These are phyloP conservation scores for Drosophila austrosaltans DNA, from an alignment of 2,888 invertebrate genomes.

Conservation along the genomic window DNA sequence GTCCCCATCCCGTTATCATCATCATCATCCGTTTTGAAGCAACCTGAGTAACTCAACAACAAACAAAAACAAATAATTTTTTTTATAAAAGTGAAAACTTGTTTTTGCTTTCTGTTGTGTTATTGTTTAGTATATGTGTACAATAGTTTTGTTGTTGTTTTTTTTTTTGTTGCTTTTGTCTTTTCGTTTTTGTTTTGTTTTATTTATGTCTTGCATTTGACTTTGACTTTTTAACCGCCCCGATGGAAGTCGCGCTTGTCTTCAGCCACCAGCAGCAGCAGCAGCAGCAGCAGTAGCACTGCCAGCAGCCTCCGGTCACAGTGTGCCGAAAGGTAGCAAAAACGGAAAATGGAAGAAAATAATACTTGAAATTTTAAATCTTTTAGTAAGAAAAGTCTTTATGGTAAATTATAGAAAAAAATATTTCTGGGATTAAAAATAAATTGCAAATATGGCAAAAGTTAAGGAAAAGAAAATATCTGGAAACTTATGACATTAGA, in stretches of 20 bases:
- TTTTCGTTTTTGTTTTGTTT: conserved; percentile 47
- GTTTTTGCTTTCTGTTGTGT: conserved; percentile 60
- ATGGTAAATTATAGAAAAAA: no score
- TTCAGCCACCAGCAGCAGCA: conserved; percentile 17
- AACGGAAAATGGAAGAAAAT: background rate
- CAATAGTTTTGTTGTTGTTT: conserved; percentile 33
- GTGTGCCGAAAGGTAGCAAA: conserved; percentile 35
- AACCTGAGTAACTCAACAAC: conserved; percentile 57
- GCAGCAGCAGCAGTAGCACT: conserved; percentile 12
- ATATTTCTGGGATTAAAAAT: no score
- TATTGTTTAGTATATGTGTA: conserved; percentile 46
- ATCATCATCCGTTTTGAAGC: conserved; percentile 20
- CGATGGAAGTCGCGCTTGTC: conserved; percentile 46
- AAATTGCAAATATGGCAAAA: no score
- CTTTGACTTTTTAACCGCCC: conserved; percentile 77
- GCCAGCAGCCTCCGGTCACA: conserved; percentile 16
- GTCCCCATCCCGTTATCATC: background rate
- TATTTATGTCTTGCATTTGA: conserved; percentile 69
- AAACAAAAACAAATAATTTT: background rate
- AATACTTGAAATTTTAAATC: no score
- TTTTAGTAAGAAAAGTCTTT: no score
- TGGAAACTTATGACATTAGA: no score
- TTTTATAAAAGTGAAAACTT: conserved; percentile 71
- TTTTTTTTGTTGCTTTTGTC: conserved; percentile 38
- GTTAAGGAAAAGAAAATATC: no score